Base-by-base conservation (phyloP, 2,797 vertebrate genomes). In the Lophius americanus region DNA sequence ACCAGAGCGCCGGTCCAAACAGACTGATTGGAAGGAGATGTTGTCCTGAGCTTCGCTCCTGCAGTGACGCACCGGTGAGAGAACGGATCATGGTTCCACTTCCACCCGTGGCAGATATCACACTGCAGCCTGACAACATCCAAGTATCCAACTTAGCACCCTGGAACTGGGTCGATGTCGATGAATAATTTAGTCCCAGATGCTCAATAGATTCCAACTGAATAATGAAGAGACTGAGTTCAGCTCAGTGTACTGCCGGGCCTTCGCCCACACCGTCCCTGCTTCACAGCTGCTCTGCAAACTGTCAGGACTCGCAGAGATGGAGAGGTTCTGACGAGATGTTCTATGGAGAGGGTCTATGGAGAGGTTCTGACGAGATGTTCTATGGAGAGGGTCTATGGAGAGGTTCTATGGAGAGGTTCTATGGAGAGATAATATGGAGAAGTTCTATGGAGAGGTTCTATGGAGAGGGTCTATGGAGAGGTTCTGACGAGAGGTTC, bases 161-260 rank as follows among this genome's bases (percentile, higher is more conserved):
- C 76, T 89, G 81, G 87, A 94, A 92, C 89, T 92, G 89, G 91
- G 91, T 93, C 91, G 89, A 91, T 87, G 87, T 83, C 89, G 83
- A 89, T 92, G 90, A 92, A 92, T 93, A 90, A 92, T 94, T 92
- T 91, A 93, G 82, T 89, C 88, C 85, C 87, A 91, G 88, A 92
- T 92, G 89, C 91, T 92, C 90, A 90, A 92, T 92, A 92, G 89
- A 91, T 89, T 91, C 85, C 84, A 82, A 82, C 85, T 89, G 89
- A 91, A 91, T 92, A 92, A 92, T 90, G 83, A 91, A 91, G 85
- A 86, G 87, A 84, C 81, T 75, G 84, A 88, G 82, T 84, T 85
- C 78, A 84, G 84, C 76, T 79, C 77, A 56, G 85, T 82, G 87
- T 87, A 85, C 82, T 84, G 88, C 87, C 81, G 89, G 86, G 89